These are phyloP conservation scores for Bombylius major DNA, from an alignment of 2,888 invertebrate genomes.

Conservation along the genomic window DNA sequence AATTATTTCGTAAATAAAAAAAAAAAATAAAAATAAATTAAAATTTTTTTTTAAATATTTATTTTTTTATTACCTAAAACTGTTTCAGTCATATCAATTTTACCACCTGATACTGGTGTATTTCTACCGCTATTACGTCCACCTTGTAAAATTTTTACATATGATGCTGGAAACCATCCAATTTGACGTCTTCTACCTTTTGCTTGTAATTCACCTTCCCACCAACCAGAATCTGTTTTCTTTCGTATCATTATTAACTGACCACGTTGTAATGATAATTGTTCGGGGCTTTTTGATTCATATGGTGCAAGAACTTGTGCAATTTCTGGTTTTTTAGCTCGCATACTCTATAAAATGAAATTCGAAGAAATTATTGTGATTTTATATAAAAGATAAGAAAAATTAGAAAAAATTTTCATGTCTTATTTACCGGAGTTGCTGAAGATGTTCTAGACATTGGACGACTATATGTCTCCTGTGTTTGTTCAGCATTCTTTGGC, in stretches of 20 bases:
- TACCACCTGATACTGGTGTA: slow-evolving; percentile 57
- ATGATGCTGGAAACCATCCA: slow-evolving; percentile 99
- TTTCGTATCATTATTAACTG: slow-evolving; percentile 93
- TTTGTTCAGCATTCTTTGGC: slow-evolving; percentile 28
- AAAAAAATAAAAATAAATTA: neutral
- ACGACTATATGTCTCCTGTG: slow-evolving; percentile 33
- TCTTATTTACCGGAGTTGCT: slow-evolving; percentile 34
- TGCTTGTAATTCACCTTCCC: slow-evolving; percentile 96
- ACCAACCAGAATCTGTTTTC: slow-evolving; percentile 96
- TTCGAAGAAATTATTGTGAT: neutral
- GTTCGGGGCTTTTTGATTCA: slow-evolving; percentile 82
- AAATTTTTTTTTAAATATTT: neutral
- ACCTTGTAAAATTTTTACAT: slow-evolving; percentile 71
- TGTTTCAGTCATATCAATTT: slow-evolving; percentile 46
- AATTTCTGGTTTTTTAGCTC: slow-evolving; percentile 74
- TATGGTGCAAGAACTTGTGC: slow-evolving; percentile 91
- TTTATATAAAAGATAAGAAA: neutral
- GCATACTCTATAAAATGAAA: slow-evolving; percentile 39
- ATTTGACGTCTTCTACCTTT: slow-evolving; percentile 81
- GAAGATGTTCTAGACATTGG: slow-evolving; percentile 39
- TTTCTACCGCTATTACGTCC: slow-evolving; percentile 58
- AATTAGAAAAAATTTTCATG: neutral
- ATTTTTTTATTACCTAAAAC: slow-evolving; percentile 27
- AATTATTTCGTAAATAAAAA: slow-evolving; percentile 10
- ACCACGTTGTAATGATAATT: slow-evolving; percentile 77